A percentile compares a stretch with the other conserved stretches of the same genome.
Conservation (phyloP, 1,140 invertebrate genomes). For the Drosophila mauritiana region DNA sequence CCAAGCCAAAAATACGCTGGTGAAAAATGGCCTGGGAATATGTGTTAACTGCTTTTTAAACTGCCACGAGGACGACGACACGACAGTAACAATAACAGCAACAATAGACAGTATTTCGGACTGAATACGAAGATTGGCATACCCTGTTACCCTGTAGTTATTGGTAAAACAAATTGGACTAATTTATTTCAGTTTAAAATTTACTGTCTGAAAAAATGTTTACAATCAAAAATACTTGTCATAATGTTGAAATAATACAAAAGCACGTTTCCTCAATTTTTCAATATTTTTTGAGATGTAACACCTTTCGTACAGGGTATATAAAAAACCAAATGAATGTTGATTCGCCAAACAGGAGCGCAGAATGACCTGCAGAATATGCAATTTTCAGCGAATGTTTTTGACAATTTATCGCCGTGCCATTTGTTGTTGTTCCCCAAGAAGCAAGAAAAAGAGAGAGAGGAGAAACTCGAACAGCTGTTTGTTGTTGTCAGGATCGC, state of each 20-base stretch:
- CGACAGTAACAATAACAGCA: conserved; percentile 44
- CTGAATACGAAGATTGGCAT: conserved; percentile 1
- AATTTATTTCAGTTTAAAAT: too few relatives aligned
- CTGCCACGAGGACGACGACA: conserved; percentile 83
- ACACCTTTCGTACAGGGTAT: neutral
- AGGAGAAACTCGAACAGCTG: conserved; percentile 54
- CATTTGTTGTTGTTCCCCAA: conserved; percentile 57
- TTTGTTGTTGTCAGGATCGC: conserved; percentile 71
- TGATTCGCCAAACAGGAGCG: conserved; percentile 12
- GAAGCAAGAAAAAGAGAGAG: neutral
- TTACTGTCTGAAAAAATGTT: too few relatives aligned
- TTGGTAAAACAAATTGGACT: neutral
- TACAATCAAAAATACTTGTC: too few relatives aligned
- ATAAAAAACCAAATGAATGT: neutral
- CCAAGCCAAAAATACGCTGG: conserved; percentile 73
- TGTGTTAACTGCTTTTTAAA: conserved; percentile 85
- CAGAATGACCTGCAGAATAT: conserved; percentile 56
- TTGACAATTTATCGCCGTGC: conserved; percentile 63
- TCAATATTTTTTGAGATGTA: too few relatives aligned
- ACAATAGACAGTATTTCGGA: conserved; percentile 3
- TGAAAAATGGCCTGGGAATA: conserved; percentile 84
- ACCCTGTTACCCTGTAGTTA: neutral
- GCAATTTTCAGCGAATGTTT: conserved; percentile 60
- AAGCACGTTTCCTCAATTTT: too few relatives aligned
- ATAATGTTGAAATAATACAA: too few relatives aligned